Evolutionary conservation across 2,888 invertebrate species (phyloP), one percentile per base, ranked within the genome.

Genomic region (Drosophila paranaensis): DNA sequence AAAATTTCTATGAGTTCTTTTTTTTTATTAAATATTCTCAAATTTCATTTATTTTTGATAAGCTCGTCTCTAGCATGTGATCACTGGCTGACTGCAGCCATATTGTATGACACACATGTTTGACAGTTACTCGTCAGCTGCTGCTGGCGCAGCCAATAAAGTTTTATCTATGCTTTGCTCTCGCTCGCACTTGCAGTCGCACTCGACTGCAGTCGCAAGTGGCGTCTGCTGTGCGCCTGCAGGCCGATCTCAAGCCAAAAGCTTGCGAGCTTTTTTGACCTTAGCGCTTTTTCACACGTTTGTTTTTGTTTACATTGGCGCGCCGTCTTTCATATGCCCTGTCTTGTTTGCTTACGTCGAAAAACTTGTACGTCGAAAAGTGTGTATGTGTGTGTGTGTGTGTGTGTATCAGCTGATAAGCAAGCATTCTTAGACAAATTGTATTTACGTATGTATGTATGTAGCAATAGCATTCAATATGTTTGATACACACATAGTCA

Each of bases 301-400:
- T 56, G 56, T 71, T 75, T 64, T 74, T 68, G 56, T 56, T 67
- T 75, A 72, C 76, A 62, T 76, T 62, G 33, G 40, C 11, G 33
- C 6, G 11, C 33, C 51, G 74, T 63, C 63, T 63, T 60, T 54
- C 74, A 63, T 48, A 74, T 70, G 74, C 64, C 53, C 56, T 14
- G 56, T 48, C 20, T 56, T 43, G 10, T 43, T 48, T 48, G 39
- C 20, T 58, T 48, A 58, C 48, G 39, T 58, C 48, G 11, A 48
- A 40, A 48, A 58, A 20, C 6, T 48, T 40, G 13, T 40, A 30
- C 48, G n/a, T 40, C 16, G 46, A 57, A 39, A 9, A 25, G 0
- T 10, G 33, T 39, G 42, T 54, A 11, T 16, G 16, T 37, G 16
- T 58, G 25, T 53, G 42, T 54, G 14, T 16, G 25, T 37, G 16